Base-by-base conservation (phyloP, 2,113 vertebrate genomes). In the Lanius ludovicianus region DNA sequence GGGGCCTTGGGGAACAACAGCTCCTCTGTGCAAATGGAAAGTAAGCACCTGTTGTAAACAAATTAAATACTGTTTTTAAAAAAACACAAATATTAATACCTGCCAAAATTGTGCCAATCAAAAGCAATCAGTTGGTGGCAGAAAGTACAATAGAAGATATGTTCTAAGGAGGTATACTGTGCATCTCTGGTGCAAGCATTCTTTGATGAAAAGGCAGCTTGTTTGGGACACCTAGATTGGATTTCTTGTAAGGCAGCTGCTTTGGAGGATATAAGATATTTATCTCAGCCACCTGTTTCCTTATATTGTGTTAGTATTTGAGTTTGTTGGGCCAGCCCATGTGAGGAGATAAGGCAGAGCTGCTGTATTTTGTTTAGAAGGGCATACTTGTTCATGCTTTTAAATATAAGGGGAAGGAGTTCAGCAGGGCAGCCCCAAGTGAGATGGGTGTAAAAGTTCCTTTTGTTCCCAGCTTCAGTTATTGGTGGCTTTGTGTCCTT, bases 241-340 rank as follows among this genome's bases (percentile, higher is more conserved):
- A 98, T 99, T 99, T 99, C 98, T 98, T 90, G 53, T 37, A 86
- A 93, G 97, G 97, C 98, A 98, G 98, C 98, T 98, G 98, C 98
- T 97, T 97, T 97, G 94, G 94, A 97, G 97, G 96, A 83, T 95
- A 95, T 89, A 96, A 95, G 90, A 96, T 98, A 98, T 98, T 98
- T 96, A 91, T 97, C 98, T 92, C 87, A 84, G 93, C 98, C 98
- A 99, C 98, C 98, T 99, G 98, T 99, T 99, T 97, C 92, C 96
- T 97, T 96, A 97, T 87, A 95, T 97, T 97, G 97, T 98, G 89
- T 89, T 95, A 96, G 79, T 53, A 64, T 95, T 96, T 73, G 86
- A 88, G 91, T 77, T 95, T 87, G 71, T 81, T 93, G 95, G 96
- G 90, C 84, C 79, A 87, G 95, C 80, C 95, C 92, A 87, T 75